Base-by-base conservation (phyloP, 1,140 invertebrate species). In the Maconellicoccus hirsutus region DNA sequence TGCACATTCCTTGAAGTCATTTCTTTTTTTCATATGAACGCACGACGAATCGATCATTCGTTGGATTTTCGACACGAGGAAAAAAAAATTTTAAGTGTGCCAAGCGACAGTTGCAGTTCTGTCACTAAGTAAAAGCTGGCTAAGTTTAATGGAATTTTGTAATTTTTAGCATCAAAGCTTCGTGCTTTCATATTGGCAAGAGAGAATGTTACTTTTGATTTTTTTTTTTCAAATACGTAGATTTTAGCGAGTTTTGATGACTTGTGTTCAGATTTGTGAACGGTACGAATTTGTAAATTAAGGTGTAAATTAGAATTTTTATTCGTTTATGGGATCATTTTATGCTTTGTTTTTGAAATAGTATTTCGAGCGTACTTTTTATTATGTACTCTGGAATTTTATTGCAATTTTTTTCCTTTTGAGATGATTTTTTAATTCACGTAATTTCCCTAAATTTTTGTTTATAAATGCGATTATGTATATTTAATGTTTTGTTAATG, bases 401-500 rank as follows among this genome's bases (percentile, higher is more conserved):
- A 52, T 52, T 19, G n/a, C 42, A 16, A 3, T 33, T 33, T 12
- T 33, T 33, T 33, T 33, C 12, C 29, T 33, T 33, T 6, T 33
- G 3, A 33, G 12, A 33, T 33, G 29, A 6, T 33, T 6, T 33
- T 33, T 33, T 33, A 33, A 33, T 66, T 66, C 61, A 66, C 61
- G 52, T 22, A 59, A 59, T 4, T 23, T 23, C 25, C 25, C 25
- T 66, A 52, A 52, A 19, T 25, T 25, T 16, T 23, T 66, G 61
- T 23, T 26, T 25, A 66, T 66, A 66, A 66, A 66, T 23, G 61
- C 61, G 61, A 66, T 66, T 66, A 26, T 66, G 25, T 25, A 66
- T 25, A 66, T 66, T 66, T 66, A 66, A 66, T 66, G 61, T 66
- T 66, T 66, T 66, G 61, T 66, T 66, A 66, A 66, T 66, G 61